Base-by-base conservation (phyloP, 2,888 invertebrate species). In the Leptopterna dolabrata region DNA sequence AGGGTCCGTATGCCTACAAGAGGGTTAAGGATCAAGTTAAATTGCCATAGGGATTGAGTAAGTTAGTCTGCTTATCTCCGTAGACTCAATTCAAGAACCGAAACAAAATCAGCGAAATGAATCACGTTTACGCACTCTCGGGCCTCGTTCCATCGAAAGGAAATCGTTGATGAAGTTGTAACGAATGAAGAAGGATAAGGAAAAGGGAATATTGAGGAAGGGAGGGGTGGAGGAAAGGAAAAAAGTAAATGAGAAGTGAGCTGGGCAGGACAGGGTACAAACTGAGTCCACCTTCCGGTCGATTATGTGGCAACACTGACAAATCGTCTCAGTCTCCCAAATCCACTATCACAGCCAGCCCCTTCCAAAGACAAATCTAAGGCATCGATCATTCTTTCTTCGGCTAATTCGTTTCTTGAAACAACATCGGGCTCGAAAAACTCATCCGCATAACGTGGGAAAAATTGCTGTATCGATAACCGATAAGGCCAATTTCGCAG, bases 241-340 rank as follows among this genome's bases (percentile, higher is more conserved):
- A 45, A 78, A 78, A 43, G 78, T 78, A 78, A 78, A 78, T 78
- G 78, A 78, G 78, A 78, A 78, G 78, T 45, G 78, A 78, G 41
- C 78, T 45, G 78, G 78, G 41, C 41, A 11, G 41, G 78, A 78
- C 78, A 78, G 78, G 45, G 78, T 78, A 78, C 78, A 78, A 78
- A 78, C 78, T 78, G 78, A 45, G 78, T 27, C 43, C 43, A 78
- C 78, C 78, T 78, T 78, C 78, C 78, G 78, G 78, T 78, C 78
- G 78, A 45, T 78, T 78, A 78, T 78, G 78, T 78, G 78, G 78
- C 78, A 45, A 41, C 78, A 78, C 41, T 78, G 78, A 78, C 78
- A 78, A 78, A 78, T 78, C 36, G 73, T 73, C 73, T 45, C 45
- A 13, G 19, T 24, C 43, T 43, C 41, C 78, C 78, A 45, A 78